These are phyloP conservation scores for Hedychridium roseum DNA, from an alignment of 2,888 invertebrate genomes.

Conservation along the genomic window DNA sequence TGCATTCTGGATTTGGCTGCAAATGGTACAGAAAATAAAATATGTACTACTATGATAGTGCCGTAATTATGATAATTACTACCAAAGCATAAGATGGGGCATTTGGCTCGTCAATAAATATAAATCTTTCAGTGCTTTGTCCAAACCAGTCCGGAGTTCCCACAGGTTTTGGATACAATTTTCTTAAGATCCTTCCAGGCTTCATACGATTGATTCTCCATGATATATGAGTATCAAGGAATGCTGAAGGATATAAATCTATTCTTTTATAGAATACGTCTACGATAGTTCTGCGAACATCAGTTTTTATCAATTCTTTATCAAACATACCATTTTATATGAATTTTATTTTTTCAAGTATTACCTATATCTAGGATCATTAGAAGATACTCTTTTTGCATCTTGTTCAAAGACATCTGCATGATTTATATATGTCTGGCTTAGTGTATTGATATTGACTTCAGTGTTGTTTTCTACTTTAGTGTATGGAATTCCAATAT, in stretches of 20 bases:
- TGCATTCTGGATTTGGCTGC: slow-evolving; percentile 82
- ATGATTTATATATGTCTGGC: slow-evolving; percentile 69
- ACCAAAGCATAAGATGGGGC: slow-evolving; percentile 73
- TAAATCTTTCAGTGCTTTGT: slow-evolving; percentile 79
- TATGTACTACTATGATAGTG: neutral
- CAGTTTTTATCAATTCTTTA: slow-evolving; percentile 10
- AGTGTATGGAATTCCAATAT: slow-evolving; percentile 69
- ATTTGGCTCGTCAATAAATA: slow-evolving; percentile 77
- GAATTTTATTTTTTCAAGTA: too few species aligned
- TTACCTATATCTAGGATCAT: slow-evolving; percentile 46
- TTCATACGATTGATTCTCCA: slow-evolving; percentile 84
- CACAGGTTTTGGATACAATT: slow-evolving; percentile 75
- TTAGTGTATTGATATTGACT: slow-evolving; percentile 68
- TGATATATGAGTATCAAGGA: slow-evolving; percentile 52
- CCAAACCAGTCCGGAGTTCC: slow-evolving; percentile 75
- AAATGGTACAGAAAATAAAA: slow-evolving; percentile 21
- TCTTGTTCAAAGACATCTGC: slow-evolving; percentile 71
- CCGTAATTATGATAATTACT: slow-evolving; percentile 21
- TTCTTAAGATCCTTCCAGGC: slow-evolving; percentile 75
- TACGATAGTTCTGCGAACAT: slow-evolving; percentile 38
- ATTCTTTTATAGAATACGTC: slow-evolving; percentile 44
- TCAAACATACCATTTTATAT: too few species aligned
- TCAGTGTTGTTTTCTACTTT: slow-evolving; percentile 70
- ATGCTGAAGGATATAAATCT: slow-evolving; percentile 40
- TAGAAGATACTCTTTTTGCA: slow-evolving; percentile 68